A percentile compares a stretch with the other conserved stretches of the same genome.
Evolutionary conservation across 2,888 invertebrate genomes (phyloP).

Genomic region (Trisateles emortualis): DNA sequence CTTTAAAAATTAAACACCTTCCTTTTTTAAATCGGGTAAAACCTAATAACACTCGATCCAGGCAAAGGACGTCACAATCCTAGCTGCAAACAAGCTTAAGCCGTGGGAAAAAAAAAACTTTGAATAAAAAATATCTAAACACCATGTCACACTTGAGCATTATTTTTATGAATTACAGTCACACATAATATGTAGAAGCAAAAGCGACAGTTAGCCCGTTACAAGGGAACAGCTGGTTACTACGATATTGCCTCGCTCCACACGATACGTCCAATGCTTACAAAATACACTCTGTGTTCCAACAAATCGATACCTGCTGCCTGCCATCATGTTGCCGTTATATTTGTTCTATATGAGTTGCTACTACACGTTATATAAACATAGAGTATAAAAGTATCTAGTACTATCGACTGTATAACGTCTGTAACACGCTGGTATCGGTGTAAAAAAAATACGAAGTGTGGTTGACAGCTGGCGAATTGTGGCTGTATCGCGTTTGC

Average conservation of each 20-base stretch:
- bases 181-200: slow-evolving; percentile 44
- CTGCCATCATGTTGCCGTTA: slow-evolving; percentile 51
- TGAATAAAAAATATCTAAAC: not conserved
- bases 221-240: slow-evolving; percentile 65
- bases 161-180: slow-evolving; percentile 28
- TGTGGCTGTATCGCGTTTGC: too few species aligned
- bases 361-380: slow-evolving; percentile 2
- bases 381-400: too few species aligned
- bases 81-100: too few species aligned
- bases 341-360: slow-evolving; percentile 35
- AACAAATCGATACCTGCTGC: slow-evolving; percentile 68
- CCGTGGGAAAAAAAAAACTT: too few species aligned
- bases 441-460: too few species aligned
- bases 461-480: too few species aligned
- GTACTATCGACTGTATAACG: not conserved
- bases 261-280: slow-evolving; percentile 68
- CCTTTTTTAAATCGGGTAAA: too few species aligned
- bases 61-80: too few species aligned
- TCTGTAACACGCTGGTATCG: too few species aligned
- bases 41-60: too few species aligned
- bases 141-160: not conserved
- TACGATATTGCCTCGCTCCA: slow-evolving; percentile 63
- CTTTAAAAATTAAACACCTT: too few species aligned
- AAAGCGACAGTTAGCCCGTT: slow-evolving; percentile 61
- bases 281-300: slow-evolving; percentile 63